These are phyloP conservation scores for Argyresthia albistria DNA, from an alignment of 2,888 invertebrate species.

Conservation along the genomic window DNA sequence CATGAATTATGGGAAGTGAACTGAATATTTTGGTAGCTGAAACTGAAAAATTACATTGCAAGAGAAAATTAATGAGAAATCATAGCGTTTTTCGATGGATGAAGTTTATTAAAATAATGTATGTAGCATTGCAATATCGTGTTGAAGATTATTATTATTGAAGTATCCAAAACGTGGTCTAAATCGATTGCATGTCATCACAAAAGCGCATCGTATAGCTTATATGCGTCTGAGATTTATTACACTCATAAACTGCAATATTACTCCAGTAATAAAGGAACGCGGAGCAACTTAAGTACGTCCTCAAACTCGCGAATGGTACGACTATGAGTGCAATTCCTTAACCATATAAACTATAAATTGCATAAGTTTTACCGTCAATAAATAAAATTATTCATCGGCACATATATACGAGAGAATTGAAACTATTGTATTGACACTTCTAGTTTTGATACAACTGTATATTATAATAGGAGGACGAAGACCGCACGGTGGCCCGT, in stretches of 20 bases:
- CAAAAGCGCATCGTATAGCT: slow-evolving; percentile 7
- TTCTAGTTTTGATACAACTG: too few species aligned
- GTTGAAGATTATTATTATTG: neutral
- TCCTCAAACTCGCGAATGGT: slow-evolving; percentile 11
- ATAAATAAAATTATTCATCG: neutral
- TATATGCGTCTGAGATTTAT: slow-evolving; percentile 52
- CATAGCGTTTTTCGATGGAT: too few species aligned
- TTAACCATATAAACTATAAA: slow-evolving; percentile 1
- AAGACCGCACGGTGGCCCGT: too few species aligned
- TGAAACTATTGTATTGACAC: too few species aligned
- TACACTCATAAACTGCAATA: slow-evolving; percentile 54
- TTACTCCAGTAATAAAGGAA: slow-evolving; percentile 53
- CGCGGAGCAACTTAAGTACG: slow-evolving; percentile 20
- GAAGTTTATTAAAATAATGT: too few species aligned
- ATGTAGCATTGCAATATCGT: neutral
- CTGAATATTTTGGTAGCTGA: too few species aligned
- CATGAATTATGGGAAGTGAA: too few species aligned
- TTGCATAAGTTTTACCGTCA: neutral
- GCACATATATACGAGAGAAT: too few species aligned
- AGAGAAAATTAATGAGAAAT: too few species aligned
- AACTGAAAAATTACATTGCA: too few species aligned
- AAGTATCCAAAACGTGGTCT: neutral
- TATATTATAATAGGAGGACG: too few species aligned
- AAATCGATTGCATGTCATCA: slow-evolving; percentile 2
- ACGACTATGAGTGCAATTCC: slow-evolving; percentile 10